Base-by-base conservation (phyloP, 1,140 invertebrate species). In the Teleopsis dalmanni region DNA sequence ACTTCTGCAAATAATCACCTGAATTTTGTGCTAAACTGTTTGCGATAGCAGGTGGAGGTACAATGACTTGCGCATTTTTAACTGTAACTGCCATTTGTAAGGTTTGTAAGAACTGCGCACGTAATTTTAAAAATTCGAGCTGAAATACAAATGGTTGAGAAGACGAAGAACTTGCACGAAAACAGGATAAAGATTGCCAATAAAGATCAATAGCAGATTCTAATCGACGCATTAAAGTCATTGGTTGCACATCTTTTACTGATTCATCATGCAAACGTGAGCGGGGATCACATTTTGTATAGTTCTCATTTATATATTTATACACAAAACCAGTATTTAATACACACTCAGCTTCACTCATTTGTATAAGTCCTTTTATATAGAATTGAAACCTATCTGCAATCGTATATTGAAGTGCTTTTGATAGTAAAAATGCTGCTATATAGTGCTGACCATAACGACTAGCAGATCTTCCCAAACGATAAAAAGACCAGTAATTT, bases 311-410 rank as follows among this genome's bases (percentile, higher is more conserved):
- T 58, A 71, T 65, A 11, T 53, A 50, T 7, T 59, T 37, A 36
- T 66, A 65, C 8, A 57, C 55, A 29, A 61, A 29, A 19, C 70
- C 72, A 38, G 71, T 76, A 58, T 72, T 69, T 1, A 78, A 57
- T 46, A 71, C 71, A 43, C 74, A 74, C 62, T 86, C 84, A 2
- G 83, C 84, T 49, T 77, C 75, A 4, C 81, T 83, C 47, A 88
- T 78, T 35, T 85, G 75, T 51, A 83, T 75, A 14, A 96, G 72
- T 5, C 87, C 87, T 1, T 82, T 79, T 31, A 97, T 69, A 87
- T 92, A 96, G 60, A 93, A 93, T 61, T 94, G 85, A 34, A 90
- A 80, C 62, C 92, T 84, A 62, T 97, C 94, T 13, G 88, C 88
- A 13, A 87, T 86, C 2, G 93, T 89, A 57, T 85, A 76, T 55